Percentiles rank a stretch among this genome's conserved stretches.
Evolutionary conservation across 1,140 invertebrate species (phyloP).

Genomic region (Brachionus rubens): DNA sequence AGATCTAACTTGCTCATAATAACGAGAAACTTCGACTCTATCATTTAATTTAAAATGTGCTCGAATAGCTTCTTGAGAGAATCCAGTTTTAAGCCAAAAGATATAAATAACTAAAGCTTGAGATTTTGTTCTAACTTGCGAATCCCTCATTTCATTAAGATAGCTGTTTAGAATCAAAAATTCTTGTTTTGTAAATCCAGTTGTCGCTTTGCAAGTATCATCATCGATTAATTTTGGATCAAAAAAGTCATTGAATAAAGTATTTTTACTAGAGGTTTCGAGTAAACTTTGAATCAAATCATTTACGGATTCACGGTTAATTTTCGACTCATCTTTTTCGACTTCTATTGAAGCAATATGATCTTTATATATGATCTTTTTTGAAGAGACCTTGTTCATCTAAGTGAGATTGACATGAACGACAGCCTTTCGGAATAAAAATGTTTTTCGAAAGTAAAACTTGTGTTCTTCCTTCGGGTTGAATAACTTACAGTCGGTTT

Average conservation of each 20-base stretch:
- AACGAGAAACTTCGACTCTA: too few species aligned
- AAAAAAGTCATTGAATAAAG: too few species aligned
- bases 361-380: background rate
- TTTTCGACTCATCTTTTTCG: background rate
- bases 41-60: too few species aligned
- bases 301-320: background rate
- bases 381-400: background rate
- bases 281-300: slow-evolving; percentile 5
- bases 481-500: background rate
- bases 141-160: too few species aligned
- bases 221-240: background rate
- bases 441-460: background rate
- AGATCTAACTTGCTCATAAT: too few species aligned
- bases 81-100: too few species aligned
- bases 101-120: too few species aligned
- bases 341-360: background rate
- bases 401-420: background rate
- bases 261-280: background rate
- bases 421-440: background rate
- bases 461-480: background rate
- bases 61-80: too few species aligned
- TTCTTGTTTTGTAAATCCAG: slow-evolving; percentile 2
- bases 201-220: background rate
- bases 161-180: background rate
- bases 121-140: too few species aligned